Evolutionary conservation across 2,888 invertebrate genomes (phyloP), one percentile per base, ranked within the genome.

Genomic region (Spisula subtruncata): DNA sequence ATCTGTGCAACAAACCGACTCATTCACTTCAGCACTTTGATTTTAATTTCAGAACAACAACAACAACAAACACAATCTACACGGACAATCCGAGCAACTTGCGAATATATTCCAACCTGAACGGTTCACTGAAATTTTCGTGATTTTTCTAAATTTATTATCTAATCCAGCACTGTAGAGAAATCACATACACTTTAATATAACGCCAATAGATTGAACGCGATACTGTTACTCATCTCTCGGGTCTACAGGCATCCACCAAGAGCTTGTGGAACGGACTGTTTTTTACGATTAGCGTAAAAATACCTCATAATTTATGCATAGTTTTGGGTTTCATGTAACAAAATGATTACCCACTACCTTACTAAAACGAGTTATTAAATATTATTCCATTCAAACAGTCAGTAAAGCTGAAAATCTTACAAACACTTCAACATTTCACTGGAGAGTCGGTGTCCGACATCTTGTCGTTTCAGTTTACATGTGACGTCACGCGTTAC

Each of bases 401-500:
- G 32, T 35, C 29, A 35, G 35, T 75, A 35, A 32, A 35, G 16
- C 75, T 25, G 14, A 75, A 75, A 75, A 5, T 18, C 32, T 14
- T 35, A 75, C 18, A 14, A 32, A 35, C 29, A 16, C 75, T 32
- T 75, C 75, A 35, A 14, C 29, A 41, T 16, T 35, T 75, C 16
- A 75, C 32, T 75, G 32, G 18, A 35, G 75, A 75, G 66, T 71
- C 88, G 83, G 83, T 86, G 86, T 79, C 91, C 88, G 86, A 90
- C 91, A 91, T 91, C 91, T 91, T 90, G 89, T 88, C 90, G 88
- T 91, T 81, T 91, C 81, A 80, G 89, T 89, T 90, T 88, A 86
- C 88, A 66, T 60, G 89, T 90, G 91, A 91, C 91, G 91, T 91
- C 91, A 91, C 88, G 54, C n/a, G 60, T 41, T 81, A 90, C 91